These are phyloP conservation scores for Solea solea DNA, from an alignment of 2,113 vertebrate species.

Conservation along the genomic window DNA sequence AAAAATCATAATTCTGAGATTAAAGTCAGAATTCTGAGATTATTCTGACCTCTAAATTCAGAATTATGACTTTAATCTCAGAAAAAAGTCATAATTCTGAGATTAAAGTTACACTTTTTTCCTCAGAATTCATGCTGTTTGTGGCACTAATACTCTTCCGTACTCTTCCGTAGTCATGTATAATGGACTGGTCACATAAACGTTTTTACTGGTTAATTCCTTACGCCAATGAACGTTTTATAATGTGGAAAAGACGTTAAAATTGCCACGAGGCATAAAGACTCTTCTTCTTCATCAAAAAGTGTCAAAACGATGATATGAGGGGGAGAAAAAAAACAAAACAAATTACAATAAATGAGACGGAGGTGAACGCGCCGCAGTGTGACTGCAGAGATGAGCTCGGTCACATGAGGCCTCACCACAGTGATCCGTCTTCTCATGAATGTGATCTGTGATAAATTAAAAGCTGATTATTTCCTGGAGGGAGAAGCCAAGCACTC, in stretches of 20 bases:
- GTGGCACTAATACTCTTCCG: too few relatives aligned
- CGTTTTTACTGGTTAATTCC: background rate
- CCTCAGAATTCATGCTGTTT: too few relatives aligned
- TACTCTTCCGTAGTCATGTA: background rate
- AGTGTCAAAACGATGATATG: constrained; percentile 40
- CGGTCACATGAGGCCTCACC: constrained; percentile 52
- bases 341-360: constrained; percentile 60
- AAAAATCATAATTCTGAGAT: too few relatives aligned
- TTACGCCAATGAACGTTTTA: constrained; percentile 8
- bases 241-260: constrained; percentile 1
- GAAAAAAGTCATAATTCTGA: too few relatives aligned
- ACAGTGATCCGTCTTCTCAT: constrained; percentile 73
- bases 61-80: too few relatives aligned
- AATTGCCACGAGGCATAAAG: constrained; percentile 8
- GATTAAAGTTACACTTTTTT: too few relatives aligned
- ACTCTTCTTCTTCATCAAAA: constrained; percentile 13
- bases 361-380: constrained; percentile 37
- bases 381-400: constrained; percentile 51
- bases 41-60: too few relatives aligned
- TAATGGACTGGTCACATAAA: background rate
- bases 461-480: constrained; percentile 83
- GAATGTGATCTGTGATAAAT: constrained; percentile 77
- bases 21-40: too few relatives aligned
- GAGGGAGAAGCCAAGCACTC: constrained; percentile 66
- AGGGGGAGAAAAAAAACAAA: constrained; percentile 25